Evolutionary conservation across 2,888 invertebrate genomes (phyloP), one percentile per base, ranked within the genome.

Genomic region (Lepidocyrtoides sp.): DNA sequence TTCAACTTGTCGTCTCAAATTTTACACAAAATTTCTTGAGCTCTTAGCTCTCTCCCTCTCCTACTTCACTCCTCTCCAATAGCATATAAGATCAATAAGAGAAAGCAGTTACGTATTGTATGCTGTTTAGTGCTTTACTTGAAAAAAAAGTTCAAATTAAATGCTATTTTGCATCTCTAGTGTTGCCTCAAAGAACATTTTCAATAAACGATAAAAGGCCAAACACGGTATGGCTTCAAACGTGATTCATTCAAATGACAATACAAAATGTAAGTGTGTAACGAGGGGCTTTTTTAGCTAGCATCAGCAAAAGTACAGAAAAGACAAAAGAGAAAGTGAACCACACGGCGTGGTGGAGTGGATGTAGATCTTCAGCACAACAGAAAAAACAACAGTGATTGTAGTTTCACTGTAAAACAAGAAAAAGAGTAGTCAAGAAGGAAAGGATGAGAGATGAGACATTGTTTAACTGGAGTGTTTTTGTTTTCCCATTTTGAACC

Each of bases 201-300:
- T 44, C 72, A 72, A 72, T 72, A 72, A 72, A 72, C 44, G 72
- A 72, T 72, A 44, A 72, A 72, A 72, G 72, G 72, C 2, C 72
- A 72, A 72, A 72, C 41, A 36, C 66, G 32, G 7, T 66, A 32
- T 66, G n/a, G 12, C 41, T 72, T 44, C 44, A 72, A 44, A 44
- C 44, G 72, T 72, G 23, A 44, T 72, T 72, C 72, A 72, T 72
- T 72, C 23, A 72, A 72, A 44, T 5, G 20, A 44, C 44, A 72
- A 72, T 14, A 32, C 63, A 69, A 7, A 44, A 17, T 17, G 17
- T 14, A n/a, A n/a, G n/a, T n/a, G n/a, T 32, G 69, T 69, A 69
- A 69, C 69, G 36, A 69, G 32, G 8, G 41, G 69, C 26, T n/a
- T n/a, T n/a, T n/a, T n/a, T n/a, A n/a, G 26, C 1, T 26, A 60